These are phyloP conservation scores for Plecturocebus donacophilus DNA, from an alignment of 2,113 vertebrate species.

Conservation along the genomic window DNA sequence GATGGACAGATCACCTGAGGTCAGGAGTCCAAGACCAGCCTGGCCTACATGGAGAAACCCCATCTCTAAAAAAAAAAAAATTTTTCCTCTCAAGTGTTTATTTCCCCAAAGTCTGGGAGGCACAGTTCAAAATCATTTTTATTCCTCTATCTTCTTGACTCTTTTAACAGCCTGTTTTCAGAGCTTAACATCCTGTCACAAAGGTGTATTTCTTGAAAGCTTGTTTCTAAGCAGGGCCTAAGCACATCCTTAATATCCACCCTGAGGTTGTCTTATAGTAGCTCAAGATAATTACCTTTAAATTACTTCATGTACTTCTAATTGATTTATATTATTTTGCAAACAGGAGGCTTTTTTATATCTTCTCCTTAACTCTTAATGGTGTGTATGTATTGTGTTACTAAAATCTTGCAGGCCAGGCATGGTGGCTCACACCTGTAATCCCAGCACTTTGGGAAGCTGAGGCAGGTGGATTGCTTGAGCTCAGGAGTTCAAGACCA, in stretches of 20 bases:
- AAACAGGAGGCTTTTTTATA: background rate
- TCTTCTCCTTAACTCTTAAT: background rate
- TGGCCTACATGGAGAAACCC: too few species aligned
- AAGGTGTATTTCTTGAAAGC: background rate
- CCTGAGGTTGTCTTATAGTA: background rate
- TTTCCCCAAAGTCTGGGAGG: background rate
- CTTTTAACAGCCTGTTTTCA: background rate
- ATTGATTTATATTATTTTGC: background rate
- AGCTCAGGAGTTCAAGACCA: too few species aligned
- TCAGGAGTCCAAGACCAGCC: too few species aligned
- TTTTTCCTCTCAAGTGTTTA: constrained; percentile 40
- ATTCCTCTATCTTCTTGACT: background rate
- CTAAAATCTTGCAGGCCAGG: background rate
- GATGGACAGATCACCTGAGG: too few species aligned
- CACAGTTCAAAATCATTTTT: background rate
- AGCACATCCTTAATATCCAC: background rate
- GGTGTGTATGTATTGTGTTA: background rate
- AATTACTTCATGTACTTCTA: background rate
- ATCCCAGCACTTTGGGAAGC: too few species aligned
- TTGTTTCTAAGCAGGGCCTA: background rate
- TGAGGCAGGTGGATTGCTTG: too few species aligned
- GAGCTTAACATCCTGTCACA: background rate
- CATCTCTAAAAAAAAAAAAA: too few species aligned
- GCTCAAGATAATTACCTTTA: background rate
- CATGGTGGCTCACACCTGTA: too few species aligned